A percentile compares a stretch with the other conserved stretches of the same genome.
phyloP scores from a whole-genome alignment of 2,888 invertebrate genomes.

The Panorpa germanica region DNA sequence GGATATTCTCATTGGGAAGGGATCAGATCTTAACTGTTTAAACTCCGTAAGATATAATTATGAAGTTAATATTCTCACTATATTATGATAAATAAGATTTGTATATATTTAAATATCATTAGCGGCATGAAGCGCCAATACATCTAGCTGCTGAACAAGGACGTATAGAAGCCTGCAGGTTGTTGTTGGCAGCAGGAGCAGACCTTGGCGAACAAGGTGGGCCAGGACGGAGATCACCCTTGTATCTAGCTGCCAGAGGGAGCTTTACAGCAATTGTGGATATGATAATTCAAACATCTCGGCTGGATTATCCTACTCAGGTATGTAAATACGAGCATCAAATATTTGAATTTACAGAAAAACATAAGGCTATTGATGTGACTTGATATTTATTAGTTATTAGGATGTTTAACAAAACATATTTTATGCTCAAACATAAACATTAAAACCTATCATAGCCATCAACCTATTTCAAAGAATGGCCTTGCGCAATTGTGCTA shows the following conservation, averaged over 20 bases:
- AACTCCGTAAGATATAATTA: conserved; percentile 38
- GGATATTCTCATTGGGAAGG: conserved; percentile 44
- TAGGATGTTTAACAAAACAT: too few species aligned
- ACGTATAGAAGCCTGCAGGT: conserved; percentile 39
- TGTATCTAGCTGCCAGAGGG: conserved; percentile 59
- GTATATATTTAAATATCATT: too few species aligned
- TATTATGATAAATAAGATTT: too few species aligned
- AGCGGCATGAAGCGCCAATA: conserved; percentile 58
- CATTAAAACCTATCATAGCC: too few species aligned
- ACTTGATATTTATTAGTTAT: too few species aligned
- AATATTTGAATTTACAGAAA: too few species aligned
- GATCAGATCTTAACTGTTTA: conserved; percentile 49
- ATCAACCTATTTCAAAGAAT: too few species aligned
- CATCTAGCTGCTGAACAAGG: conserved; percentile 61
- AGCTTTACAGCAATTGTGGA: conserved; percentile 71
- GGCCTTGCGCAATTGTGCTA: too few species aligned
- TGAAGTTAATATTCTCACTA: conserved; percentile 5
- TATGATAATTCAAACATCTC: conserved; percentile 58
- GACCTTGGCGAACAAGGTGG: conserved; percentile 45
- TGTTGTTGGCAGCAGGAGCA: conserved; percentile 39
- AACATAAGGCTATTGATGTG: too few species aligned
- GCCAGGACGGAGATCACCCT: conserved; percentile 49
- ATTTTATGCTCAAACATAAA: too few species aligned
- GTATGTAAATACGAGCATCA: too few species aligned
- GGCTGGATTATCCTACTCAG: conserved; percentile 41